These are phyloP conservation scores for Gastracanthus pulcherrimus DNA, from an alignment of 2,888 invertebrate genomes.

Conservation along the genomic window DNA sequence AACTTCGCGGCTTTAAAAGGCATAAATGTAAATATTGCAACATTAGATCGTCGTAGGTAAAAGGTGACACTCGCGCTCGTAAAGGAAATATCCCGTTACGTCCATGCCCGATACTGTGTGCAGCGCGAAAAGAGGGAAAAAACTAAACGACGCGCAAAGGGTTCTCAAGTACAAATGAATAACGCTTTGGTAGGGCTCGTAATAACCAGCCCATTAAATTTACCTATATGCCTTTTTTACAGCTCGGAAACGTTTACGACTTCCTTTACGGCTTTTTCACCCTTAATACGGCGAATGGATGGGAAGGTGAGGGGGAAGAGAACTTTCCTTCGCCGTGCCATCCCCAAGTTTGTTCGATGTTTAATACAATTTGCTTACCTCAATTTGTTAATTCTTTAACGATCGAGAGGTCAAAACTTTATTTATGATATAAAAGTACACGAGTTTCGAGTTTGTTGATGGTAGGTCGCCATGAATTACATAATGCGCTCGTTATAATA, in stretches of 20 bases:
- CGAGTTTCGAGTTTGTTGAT: not conserved
- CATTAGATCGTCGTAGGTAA: constrained; percentile 3
- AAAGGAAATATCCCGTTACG: not conserved
- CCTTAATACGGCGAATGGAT: not conserved
- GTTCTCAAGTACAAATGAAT: constrained; percentile 1
- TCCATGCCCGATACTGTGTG: not conserved
- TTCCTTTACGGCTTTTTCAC: constrained; percentile 14
- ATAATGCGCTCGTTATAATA: no score
- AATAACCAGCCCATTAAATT: constrained; percentile 32
- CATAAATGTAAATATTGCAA: not conserved
- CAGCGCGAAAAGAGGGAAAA: not conserved
- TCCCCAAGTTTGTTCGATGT: not conserved
- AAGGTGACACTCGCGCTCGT: not conserved
- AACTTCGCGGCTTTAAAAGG: not conserved
- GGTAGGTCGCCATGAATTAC: not conserved
- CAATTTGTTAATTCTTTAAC: not conserved
- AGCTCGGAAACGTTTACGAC: constrained; percentile 25
- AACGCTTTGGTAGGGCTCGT: not conserved
- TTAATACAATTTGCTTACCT: constrained; percentile 11
- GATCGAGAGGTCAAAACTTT: not conserved
- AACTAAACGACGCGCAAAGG: not conserved
- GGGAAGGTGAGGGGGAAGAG: not conserved
- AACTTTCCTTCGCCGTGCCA: not conserved
- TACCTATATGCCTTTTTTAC: constrained; percentile 21
- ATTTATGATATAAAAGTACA: not conserved